phyloP scores from a whole-genome alignment of 2,113 vertebrate genomes.

The Pungitius pungitius region DNA sequence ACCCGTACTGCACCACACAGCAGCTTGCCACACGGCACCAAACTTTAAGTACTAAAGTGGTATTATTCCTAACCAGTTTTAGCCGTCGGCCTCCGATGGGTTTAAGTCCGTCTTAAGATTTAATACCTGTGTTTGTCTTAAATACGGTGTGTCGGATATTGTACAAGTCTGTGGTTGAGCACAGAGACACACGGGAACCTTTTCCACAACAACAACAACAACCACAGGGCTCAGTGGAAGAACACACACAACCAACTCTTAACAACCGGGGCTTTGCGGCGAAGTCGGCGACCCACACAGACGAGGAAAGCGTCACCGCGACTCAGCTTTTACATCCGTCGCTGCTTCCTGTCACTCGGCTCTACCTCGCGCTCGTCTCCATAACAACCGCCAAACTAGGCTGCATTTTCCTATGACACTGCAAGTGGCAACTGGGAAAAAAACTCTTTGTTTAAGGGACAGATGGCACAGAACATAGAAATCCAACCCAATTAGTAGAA shows the following conservation, averaged over 20 bases:
- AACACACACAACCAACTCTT: constrained; percentile 57
- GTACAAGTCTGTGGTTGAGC: constrained; percentile 37
- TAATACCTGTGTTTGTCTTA: constrained; percentile 47
- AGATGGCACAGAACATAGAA: not conserved
- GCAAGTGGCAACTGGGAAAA: no score
- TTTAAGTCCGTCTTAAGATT: constrained; percentile 23
- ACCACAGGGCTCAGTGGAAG: constrained; percentile 37
- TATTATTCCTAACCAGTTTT: constrained; percentile 22
- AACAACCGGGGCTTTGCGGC: constrained; percentile 29
- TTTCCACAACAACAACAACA: constrained; percentile 64
- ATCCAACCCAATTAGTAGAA: not conserved
- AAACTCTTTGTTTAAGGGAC: not conserved
- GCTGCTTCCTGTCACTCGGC: constrained; percentile 3
- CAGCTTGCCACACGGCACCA: not conserved
- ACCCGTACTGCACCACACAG: not conserved
- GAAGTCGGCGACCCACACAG: constrained; percentile 33
- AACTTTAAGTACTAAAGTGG: not conserved
- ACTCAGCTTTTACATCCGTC: not conserved
- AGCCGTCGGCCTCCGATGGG: not conserved
- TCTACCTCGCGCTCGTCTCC: constrained; percentile 22
- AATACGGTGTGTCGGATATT: constrained; percentile 33
- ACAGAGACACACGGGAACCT: constrained; percentile 34
- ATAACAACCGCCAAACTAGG: constrained; percentile 23
- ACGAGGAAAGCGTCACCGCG: not conserved
- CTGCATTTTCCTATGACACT: no score